Conservation (phyloP, 2,797 vertebrate species). For the Eremophila alpestris region DNA sequence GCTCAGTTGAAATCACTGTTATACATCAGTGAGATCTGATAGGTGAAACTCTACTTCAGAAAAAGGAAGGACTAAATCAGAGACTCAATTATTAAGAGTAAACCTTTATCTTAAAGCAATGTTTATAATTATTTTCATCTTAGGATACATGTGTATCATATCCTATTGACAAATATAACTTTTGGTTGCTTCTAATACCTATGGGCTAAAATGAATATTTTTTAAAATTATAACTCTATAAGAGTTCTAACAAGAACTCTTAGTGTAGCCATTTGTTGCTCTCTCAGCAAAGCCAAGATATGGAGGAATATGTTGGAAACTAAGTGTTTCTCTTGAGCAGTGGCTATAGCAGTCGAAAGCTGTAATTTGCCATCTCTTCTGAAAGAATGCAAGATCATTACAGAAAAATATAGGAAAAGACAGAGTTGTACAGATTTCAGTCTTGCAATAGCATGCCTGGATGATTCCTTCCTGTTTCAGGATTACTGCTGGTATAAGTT, state of each 20-base stretch:
- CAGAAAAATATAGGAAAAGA: not conserved
- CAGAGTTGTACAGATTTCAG: not conserved
- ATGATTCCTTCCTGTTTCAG: constrained; percentile 25
- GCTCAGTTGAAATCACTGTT: not conserved
- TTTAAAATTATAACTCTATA: not conserved
- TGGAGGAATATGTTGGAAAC: not conserved
- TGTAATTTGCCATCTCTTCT: not conserved
- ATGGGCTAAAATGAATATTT: not conserved
- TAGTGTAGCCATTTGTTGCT: not conserved
- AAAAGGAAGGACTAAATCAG: not conserved
- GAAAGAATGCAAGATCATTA: not conserved
- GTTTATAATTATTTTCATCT: not conserved
- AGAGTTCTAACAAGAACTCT: not conserved
- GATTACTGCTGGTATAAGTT: not conserved
- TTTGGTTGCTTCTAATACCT: not conserved
- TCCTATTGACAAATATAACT: not conserved
- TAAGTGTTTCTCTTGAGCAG: not conserved
- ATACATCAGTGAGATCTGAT: not conserved
- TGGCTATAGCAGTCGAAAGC: not conserved
- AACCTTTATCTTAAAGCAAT: not conserved
- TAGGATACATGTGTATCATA: not conserved
- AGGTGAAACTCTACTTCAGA: not conserved
- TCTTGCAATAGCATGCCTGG: not conserved
- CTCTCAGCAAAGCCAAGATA: not conserved
- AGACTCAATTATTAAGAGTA: not conserved